Evolutionary conservation across 2,888 invertebrate genomes (phyloP), one percentile per base, ranked within the genome.

Genomic region (Rhagonycha fulva): DNA sequence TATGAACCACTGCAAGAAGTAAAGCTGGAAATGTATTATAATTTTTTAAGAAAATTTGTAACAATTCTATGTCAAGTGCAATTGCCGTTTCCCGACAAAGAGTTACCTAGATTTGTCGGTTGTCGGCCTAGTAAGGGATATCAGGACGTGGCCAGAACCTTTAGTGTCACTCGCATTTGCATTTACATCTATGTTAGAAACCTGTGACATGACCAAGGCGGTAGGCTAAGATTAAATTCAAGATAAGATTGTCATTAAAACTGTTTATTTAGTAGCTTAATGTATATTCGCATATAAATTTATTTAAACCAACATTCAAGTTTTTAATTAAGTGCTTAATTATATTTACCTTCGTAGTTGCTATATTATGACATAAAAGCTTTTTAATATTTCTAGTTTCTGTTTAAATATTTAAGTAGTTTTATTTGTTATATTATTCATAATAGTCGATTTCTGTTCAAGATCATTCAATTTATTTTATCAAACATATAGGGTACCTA

Each of bases 131-230:
- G 71, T 47, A 47, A 67, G 62, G 73, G 75, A 70, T 77, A 77
- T 70, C 77, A 70, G 62, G 72, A 75, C 72, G 63, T 68, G 68
- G 68, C 75, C 66, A 75, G 75, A 70, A 75, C 74, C 74, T 75
- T 70, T 72, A 70, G 70, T 78, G 77, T 75, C 78, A 76, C 74
- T 66, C 82, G 82, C 81, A 85, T 86, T 86, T 85, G 86, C 85
- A 86, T 86, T 85, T 85, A 85, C 86, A 85, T 85, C 84, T 84
- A 84, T 83, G 85, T 84, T 83, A 81, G 84, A 83, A 83, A 83
- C 82, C 82, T 82, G 82, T 81, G 84, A 86, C 86, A 85, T 82
- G 86, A 82, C 84, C 84, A 83, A 85, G 85, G 85, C 84, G 86
- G 85, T 83, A 81, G 82, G 83, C 83, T 83, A 82, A 83, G 85